phyloP scores from a whole-genome alignment of 2,113 vertebrate genomes.

The Eupsittula cactorum region DNA sequence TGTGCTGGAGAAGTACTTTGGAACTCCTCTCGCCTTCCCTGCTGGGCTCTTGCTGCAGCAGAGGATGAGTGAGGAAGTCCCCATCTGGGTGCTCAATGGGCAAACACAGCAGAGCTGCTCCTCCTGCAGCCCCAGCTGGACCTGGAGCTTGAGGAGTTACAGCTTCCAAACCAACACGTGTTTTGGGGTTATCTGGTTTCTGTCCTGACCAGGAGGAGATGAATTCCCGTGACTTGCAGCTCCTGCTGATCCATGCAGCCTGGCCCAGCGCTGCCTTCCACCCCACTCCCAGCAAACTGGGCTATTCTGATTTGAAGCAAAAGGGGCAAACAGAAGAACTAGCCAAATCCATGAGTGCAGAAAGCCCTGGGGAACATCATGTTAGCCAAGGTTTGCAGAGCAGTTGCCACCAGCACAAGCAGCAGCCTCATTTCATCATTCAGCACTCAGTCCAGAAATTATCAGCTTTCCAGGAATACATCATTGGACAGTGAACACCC shows the following conservation, averaged over 20 bases:
- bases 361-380: background rate
- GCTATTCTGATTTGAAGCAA: background rate
- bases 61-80: fast-evolving
- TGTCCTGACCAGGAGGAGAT: background rate
- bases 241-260: background rate
- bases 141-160: background rate
- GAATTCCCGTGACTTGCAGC: background rate
- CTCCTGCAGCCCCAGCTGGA: background rate
- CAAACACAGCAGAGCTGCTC: background rate
- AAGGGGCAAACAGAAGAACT: background rate
- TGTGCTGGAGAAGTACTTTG: background rate
- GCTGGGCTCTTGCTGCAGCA: background rate
- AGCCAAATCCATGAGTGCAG: background rate
- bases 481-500: background rate
- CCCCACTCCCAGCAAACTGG: background rate
- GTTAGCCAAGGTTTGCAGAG: background rate
- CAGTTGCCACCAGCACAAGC: background rate
- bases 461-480: background rate
- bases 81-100: fast-evolving
- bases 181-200: background rate
- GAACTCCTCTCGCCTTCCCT: background rate
- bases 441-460: background rate
- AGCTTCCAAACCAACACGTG: background rate
- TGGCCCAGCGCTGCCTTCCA: fast-evolving
- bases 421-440: background rate